Conservation (phyloP, 2,797 vertebrate species). For the Antennarius maculatus region DNA sequence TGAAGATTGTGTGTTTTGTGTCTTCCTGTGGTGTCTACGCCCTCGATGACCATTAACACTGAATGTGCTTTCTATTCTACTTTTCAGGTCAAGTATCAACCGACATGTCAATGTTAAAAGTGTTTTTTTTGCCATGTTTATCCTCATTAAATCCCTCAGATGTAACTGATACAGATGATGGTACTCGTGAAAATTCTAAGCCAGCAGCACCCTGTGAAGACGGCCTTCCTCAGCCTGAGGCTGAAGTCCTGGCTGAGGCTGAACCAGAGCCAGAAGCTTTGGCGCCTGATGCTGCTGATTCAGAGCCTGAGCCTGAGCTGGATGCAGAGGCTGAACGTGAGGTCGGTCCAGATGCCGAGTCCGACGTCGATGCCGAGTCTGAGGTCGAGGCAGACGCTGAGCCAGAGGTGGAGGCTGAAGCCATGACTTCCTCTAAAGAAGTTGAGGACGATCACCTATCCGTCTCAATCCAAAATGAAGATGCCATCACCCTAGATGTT, state of each 20-base stretch:
- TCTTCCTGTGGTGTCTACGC: slow-evolving; percentile 92
- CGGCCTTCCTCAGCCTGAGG: slow-evolving; percentile 87
- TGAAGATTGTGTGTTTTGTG: slow-evolving; percentile 94
- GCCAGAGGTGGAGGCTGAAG: slow-evolving; percentile 87
- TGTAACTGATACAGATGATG: slow-evolving; percentile 99
- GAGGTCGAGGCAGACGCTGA: slow-evolving; percentile 45
- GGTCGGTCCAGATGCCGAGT: slow-evolving; percentile 39
- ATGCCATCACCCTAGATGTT: slow-evolving; percentile 99
- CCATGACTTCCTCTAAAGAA: slow-evolving; percentile 91
- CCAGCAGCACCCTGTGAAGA: slow-evolving; percentile 93
- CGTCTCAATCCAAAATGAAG: slow-evolving; percentile 99
- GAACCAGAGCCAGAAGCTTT: slow-evolving; percentile 44
- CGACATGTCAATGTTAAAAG: slow-evolving; percentile 96
- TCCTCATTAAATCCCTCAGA: slow-evolving; percentile 99
- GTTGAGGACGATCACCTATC: slow-evolving; percentile 98
- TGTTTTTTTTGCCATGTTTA: slow-evolving; percentile 97
- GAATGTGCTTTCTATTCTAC: slow-evolving; percentile 95
- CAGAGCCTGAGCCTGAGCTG: slow-evolving; percentile 49
- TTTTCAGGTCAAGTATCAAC: slow-evolving; percentile 93
- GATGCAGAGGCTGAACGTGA: slow-evolving; percentile 52
- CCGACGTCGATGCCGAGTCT: slow-evolving; percentile 31
- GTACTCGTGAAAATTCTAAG: slow-evolving; percentile 99
- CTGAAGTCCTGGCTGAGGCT: slow-evolving; percentile 58
- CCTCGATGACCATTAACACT: slow-evolving; percentile 95
- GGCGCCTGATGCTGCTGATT: slow-evolving; percentile 78